phyloP scores from a whole-genome alignment of 2,797 vertebrate genomes.

The Neosilurus mollespiculum region DNA sequence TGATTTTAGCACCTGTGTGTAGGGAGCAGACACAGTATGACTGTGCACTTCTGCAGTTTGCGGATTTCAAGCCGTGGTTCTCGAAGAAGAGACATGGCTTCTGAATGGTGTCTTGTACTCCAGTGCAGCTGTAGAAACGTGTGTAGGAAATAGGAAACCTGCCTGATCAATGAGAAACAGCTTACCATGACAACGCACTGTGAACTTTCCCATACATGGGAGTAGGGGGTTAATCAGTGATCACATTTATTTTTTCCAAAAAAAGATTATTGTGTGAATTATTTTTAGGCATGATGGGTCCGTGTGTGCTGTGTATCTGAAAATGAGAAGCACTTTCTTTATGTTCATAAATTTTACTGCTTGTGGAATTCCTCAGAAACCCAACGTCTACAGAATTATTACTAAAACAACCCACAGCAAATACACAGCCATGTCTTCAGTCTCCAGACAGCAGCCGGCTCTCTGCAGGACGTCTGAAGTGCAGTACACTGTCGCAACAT shows the following conservation, averaged over 20 bases:
- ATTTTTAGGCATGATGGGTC: neutral
- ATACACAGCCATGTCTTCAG: constrained; percentile 14
- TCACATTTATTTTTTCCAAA: too few relatives aligned
- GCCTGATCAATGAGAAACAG: neutral
- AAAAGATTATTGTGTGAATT: neutral
- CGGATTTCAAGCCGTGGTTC: neutral
- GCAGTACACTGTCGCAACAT: constrained; percentile 41
- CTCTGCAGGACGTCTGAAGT: constrained; percentile 21
- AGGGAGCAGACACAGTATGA: neutral
- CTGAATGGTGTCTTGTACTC: neutral
- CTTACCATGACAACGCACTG: neutral
- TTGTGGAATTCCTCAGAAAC: constrained; percentile 20
- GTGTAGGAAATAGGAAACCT: neutral
- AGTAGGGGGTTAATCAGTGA: neutral
- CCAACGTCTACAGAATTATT: neutral
- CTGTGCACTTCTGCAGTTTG: neutral
- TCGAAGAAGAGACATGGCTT: neutral
- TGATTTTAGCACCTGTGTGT: too few relatives aligned
- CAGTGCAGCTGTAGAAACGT: neutral
- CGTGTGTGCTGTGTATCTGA: neutral
- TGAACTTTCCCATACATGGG: neutral
- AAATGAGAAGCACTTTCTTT: neutral
- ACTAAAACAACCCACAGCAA: constrained; percentile 18
- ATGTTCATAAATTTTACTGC: neutral
- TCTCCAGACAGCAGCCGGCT: constrained; percentile 37